These are phyloP conservation scores for Montipora sp. DNA, from an alignment of 64 coral and sea anemone species.

Conservation along the genomic window DNA sequence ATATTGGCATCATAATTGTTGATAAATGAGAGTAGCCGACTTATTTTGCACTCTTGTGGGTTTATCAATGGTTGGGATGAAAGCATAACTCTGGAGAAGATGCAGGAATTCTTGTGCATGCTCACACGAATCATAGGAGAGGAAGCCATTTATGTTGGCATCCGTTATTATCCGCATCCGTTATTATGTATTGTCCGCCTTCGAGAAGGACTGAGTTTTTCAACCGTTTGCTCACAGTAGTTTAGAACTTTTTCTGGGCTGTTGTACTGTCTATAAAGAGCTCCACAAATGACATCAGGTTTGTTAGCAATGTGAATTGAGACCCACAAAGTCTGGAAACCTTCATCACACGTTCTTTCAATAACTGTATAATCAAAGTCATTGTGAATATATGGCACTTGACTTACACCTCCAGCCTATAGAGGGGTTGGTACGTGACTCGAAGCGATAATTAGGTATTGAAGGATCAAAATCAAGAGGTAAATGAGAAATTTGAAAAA, in stretches of 20 bases:
- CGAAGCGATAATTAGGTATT: too few relatives aligned
- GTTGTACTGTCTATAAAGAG: neutral
- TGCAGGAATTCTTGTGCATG: conserved; percentile 37
- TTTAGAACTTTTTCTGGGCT: neutral
- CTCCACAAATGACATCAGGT: neutral
- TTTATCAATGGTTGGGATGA: conserved; percentile 49
- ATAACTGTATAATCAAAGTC: too few relatives aligned
- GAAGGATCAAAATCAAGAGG: too few relatives aligned
- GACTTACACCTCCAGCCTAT: too few relatives aligned
- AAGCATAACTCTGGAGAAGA: neutral
- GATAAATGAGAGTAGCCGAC: neutral
- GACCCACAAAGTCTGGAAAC: too few relatives aligned
- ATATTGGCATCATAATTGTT: too few relatives aligned
- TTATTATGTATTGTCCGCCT: neutral
- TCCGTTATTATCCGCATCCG: conserved; percentile 16
- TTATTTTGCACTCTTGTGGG: conserved; percentile 26
- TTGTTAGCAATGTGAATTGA: too few relatives aligned
- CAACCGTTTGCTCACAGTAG: conserved; percentile 7
- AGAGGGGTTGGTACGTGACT: too few relatives aligned
- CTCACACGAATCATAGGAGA: neutral
- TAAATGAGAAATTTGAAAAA: too few relatives aligned
- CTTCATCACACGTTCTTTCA: too few relatives aligned
- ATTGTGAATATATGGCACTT: too few relatives aligned
- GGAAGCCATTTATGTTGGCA: conserved; percentile 24
- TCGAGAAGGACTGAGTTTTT: neutral